Percentiles rank a stretch among this genome's conserved stretches.
Conservation (phyloP, 2,888 invertebrate species). For the Chloroclysta siterata region DNA sequence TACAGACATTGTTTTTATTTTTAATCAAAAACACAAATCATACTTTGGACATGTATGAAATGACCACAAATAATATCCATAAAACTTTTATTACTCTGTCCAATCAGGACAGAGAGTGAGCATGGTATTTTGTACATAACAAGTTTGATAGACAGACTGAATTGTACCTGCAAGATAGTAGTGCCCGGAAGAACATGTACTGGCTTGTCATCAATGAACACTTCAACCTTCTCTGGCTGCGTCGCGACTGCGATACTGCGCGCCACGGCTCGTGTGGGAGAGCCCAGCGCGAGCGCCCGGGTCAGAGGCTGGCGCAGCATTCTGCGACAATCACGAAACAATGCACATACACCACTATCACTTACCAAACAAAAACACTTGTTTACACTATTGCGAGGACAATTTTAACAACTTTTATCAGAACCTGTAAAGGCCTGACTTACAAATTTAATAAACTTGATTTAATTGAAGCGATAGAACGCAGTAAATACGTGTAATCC, state of each 20-base stretch:
- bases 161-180: constrained; percentile 95
- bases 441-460: constrained; percentile 26
- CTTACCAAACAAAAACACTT: constrained; percentile 32
- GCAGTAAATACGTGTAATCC: constrained; percentile 52
- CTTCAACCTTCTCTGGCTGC: constrained; percentile 93
- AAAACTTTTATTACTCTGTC: too few relatives aligned
- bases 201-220: constrained; percentile 98
- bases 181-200: constrained; percentile 98
- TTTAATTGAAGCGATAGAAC: constrained; percentile 14
- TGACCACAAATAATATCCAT: too few relatives aligned
- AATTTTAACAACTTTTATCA: background rate
- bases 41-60: too few relatives aligned
- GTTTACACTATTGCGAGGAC: constrained; percentile 30
- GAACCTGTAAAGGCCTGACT: constrained; percentile 7
- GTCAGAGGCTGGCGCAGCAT: constrained; percentile 92
- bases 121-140: background rate
- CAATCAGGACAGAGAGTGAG: too few relatives aligned
- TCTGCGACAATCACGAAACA: constrained; percentile 61
- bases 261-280: constrained; percentile 71
- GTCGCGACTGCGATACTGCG: constrained; percentile 78
- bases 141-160: constrained; percentile 1
- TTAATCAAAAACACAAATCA: too few relatives aligned
- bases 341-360: constrained; percentile 35
- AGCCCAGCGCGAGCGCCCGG: constrained; percentile 86
- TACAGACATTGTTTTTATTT: too few relatives aligned